Percentiles rank a stretch among this genome's conserved stretches.
Evolutionary conservation across 2,797 vertebrate genomes (phyloP).

Genomic region (Pachyuromys duprasi): DNA sequence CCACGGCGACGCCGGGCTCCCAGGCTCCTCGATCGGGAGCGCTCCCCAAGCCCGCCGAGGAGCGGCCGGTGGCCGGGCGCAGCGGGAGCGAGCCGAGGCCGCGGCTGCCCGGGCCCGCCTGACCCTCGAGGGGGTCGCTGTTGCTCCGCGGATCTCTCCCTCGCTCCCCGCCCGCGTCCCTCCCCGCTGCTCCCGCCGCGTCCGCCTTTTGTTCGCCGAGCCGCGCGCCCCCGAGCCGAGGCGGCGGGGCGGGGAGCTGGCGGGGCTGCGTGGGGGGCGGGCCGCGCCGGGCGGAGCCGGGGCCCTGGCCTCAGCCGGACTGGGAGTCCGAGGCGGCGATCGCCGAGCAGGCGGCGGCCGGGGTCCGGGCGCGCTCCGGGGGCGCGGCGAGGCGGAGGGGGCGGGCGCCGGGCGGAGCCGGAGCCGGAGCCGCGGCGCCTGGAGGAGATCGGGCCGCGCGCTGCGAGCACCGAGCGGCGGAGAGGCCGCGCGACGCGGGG

Average conservation of each 20-base stretch:
- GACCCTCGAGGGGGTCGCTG: constrained; percentile 82
- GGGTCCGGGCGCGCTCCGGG: constrained; percentile 65
- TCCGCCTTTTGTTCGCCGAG: constrained; percentile 89
- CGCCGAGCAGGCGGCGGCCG: constrained; percentile 50
- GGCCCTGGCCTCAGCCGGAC: constrained; percentile 72
- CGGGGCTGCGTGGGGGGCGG: constrained; percentile 80
- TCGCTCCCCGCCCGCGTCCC: constrained; percentile 87
- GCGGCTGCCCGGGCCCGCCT: constrained; percentile 70
- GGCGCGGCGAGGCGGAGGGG: constrained; percentile 81
- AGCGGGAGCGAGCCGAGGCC: background rate
- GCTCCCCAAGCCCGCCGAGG: background rate
- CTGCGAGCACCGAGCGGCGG: constrained; percentile 63
- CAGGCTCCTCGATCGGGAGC: background rate
- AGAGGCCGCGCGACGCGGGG: constrained; percentile 62
- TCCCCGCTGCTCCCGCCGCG: constrained; percentile 78
- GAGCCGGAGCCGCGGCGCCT: constrained; percentile 79
- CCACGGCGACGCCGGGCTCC: background rate
- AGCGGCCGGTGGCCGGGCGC: background rate
- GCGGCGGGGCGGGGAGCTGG: constrained; percentile 83
- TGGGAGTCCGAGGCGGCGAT: constrained; percentile 67
- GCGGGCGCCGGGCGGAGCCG: constrained; percentile 79
- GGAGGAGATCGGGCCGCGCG: constrained; percentile 75
- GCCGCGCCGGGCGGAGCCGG: constrained; percentile 86
- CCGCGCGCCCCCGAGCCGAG: constrained; percentile 87
- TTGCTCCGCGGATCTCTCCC: constrained; percentile 77